Base-by-base conservation (phyloP, 2,113 vertebrate genomes). In the Caranx melampygus region DNA sequence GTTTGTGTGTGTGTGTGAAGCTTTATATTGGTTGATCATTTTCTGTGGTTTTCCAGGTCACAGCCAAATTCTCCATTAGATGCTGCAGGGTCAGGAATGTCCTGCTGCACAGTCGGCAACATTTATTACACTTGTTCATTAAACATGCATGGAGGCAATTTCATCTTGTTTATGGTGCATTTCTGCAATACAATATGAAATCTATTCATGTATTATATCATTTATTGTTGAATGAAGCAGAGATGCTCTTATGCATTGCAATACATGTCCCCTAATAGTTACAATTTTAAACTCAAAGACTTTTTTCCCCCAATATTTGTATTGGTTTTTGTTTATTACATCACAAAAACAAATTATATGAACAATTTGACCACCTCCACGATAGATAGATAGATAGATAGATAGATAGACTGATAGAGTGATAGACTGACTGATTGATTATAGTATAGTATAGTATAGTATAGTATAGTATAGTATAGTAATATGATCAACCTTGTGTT, bases 31-130 rank as follows among this genome's bases (percentile, higher is more conserved):
- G 40, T 66, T 45, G 45, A 44, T 65, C 9, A 66, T 21, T 20
- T n/a, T 26, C 1, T 35, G 44, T 6, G 3, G 9, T 51, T 8
- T 26, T 6, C 12, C 18, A 15, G 16, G 37, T 49, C 13, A 21
- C 47, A 57, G 65, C 49, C 79, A 79, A 52, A 26, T 44, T 10
- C 72, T 34, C 61, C 84, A 57, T 75, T 73, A 64, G 60, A 47
- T 20, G 33, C 35, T 0, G 11, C 16, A 40, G 58, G 68, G 60
- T 16, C 31, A 0, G 16, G 3, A 42, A n/a, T 20, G 14, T 52
- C 37, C 34, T 18, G 10, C n/a, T 35, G 13, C 62, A 69, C 13
- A 62, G 52, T 64, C 44, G 71, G 12, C 18, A 18, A 18, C 26
- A 70, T 51, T 0, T 40, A 37, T 74, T 71, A 31, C n/a, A 55